Conservation (phyloP, 2,888 invertebrate species). For the Heliconius sara region DNA sequence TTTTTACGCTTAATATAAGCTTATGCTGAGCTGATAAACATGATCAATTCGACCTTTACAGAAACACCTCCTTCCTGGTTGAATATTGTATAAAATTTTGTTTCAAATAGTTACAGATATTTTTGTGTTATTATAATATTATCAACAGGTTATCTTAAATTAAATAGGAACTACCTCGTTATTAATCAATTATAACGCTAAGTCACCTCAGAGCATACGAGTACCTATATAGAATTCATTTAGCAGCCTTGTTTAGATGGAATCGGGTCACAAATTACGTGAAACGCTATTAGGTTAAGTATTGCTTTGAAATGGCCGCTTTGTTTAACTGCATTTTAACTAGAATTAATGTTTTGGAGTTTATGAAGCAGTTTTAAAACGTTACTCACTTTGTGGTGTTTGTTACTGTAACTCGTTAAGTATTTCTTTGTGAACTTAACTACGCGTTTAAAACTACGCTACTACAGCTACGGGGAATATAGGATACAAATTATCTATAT, state of each 20-base stretch:
- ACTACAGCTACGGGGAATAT: no score
- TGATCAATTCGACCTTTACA: neutral
- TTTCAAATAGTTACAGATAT: neutral
- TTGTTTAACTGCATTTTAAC: slow-evolving; percentile 35
- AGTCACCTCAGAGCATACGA: slow-evolving; percentile 1
- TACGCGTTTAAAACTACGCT: neutral
- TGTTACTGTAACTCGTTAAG: slow-evolving; percentile 8
- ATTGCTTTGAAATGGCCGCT: slow-evolving; percentile 37
- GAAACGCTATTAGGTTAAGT: slow-evolving; percentile 41
- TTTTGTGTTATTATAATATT: neutral
- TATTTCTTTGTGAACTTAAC: neutral
- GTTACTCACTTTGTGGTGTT: slow-evolving; percentile 12
- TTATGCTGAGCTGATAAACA: neutral
- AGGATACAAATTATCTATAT: no score
- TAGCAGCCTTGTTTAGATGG: slow-evolving; percentile 32
- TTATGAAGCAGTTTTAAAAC: slow-evolving; percentile 20
- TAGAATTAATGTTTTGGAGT: slow-evolving; percentile 23
- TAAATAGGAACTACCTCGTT: neutral
- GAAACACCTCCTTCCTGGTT: neutral
- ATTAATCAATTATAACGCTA: neutral
- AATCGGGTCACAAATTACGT: slow-evolving; percentile 41
- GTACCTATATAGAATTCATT: slow-evolving; percentile 18
- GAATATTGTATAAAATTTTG: no score
- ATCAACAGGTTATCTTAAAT: neutral
- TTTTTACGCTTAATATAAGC: neutral